Evolutionary conservation across 2,888 invertebrate species (phyloP).

Genomic region (Lycocerus yunnanus): DNA sequence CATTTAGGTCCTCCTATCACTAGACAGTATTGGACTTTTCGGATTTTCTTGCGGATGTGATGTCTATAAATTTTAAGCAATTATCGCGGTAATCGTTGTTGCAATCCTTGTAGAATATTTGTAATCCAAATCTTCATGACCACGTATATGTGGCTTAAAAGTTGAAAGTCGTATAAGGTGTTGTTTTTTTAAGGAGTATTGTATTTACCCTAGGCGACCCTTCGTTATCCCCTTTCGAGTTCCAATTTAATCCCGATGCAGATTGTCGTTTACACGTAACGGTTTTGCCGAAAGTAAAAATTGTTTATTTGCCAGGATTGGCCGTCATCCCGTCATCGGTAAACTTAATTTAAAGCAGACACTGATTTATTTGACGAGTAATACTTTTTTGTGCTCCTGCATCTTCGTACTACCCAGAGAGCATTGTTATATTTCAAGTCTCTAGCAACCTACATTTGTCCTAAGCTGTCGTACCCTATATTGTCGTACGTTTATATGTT

Average conservation of each 20-base stretch:
- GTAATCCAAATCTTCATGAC: no score
- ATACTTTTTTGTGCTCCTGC: background rate
- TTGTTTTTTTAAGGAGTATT: no score
- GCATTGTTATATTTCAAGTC: background rate
- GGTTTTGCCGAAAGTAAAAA: background rate
- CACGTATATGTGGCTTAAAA: no score
- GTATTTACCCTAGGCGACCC: constrained; percentile 24
- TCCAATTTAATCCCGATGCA: constrained; percentile 18
- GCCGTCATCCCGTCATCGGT: background rate
- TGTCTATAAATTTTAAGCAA: no score
- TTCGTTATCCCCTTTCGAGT: constrained; percentile 20
- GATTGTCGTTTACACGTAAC: constrained; percentile 21
- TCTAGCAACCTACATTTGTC: background rate
- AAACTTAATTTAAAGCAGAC: background rate
- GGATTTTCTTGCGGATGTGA: no score
- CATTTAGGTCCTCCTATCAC: no score
- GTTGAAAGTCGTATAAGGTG: no score
- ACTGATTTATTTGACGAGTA: background rate
- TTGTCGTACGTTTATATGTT: constrained; percentile 5
- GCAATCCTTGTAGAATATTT: no score
- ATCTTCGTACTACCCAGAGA: background rate
- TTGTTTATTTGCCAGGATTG: background rate
- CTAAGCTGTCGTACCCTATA: constrained; percentile 20
- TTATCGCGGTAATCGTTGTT: no score
- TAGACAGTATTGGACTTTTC: no score